Conservation (phyloP, 2,113 vertebrate species). For the Pedionomus torquatus region DNA sequence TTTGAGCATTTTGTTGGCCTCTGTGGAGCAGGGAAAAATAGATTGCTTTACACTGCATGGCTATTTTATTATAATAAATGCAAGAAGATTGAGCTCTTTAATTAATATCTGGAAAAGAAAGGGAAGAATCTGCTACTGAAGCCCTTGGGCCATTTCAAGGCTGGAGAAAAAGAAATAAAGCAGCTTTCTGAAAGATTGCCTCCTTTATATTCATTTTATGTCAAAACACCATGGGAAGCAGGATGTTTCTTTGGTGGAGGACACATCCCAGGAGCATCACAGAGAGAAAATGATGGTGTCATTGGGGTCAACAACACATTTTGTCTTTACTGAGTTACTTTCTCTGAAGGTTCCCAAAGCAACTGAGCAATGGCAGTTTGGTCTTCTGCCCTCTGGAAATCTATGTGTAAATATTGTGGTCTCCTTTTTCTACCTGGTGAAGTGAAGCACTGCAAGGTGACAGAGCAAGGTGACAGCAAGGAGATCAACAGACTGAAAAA, state of each 20-base stretch:
- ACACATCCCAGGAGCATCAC: not conserved
- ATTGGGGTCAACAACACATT: not conserved
- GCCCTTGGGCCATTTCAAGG: slow-evolving; percentile 16
- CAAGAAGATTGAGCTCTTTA: slow-evolving; percentile 37
- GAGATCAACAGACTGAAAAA: not conserved
- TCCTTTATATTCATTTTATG: not conserved
- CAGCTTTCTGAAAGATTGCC: not conserved
- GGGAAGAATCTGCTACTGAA: not conserved
- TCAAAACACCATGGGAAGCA: not conserved
- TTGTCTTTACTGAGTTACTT: not conserved
- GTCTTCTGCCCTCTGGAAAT: not conserved
- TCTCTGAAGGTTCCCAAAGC: not conserved
- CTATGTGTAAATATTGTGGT: not conserved
- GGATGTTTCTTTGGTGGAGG: not conserved
- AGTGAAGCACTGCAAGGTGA: not conserved
- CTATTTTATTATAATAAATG: slow-evolving; percentile 44
- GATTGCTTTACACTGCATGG: not conserved
- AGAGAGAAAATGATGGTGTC: not conserved
- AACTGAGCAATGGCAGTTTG: not conserved
- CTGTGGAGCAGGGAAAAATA: not conserved
- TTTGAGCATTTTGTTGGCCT: slow-evolving; percentile 16
- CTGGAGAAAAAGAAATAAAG: slow-evolving; percentile 3
- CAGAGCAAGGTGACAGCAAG: not conserved
- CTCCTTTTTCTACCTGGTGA: not conserved
- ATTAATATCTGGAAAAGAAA: slow-evolving; percentile 51